These are phyloP conservation scores for Rhingia campestris DNA, from an alignment of 2,888 invertebrate species.

Conservation along the genomic window DNA sequence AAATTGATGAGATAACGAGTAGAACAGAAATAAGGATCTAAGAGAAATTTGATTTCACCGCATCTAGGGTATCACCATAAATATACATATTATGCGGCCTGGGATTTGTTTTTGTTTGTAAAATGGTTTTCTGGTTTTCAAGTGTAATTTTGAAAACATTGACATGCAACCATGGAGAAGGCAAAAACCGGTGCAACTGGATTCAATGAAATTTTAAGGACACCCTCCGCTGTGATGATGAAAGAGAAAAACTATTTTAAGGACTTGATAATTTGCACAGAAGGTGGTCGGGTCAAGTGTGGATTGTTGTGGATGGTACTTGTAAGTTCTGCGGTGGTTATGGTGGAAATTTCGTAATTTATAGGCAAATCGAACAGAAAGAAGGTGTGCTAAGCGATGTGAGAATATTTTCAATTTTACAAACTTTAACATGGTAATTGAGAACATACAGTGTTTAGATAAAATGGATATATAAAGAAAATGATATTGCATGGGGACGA, in stretches of 20 bases:
- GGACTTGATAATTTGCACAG: constrained; percentile 21
- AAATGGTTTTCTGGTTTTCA: constrained; percentile 22
- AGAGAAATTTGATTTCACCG: constrained; percentile 43
- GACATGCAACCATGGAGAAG: constrained; percentile 12
- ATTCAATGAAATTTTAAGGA: constrained; percentile 9
- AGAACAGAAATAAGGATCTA: constrained; percentile 52
- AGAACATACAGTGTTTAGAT: no score
- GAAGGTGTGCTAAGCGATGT: constrained; percentile 29
- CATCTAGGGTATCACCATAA: constrained; percentile 19
- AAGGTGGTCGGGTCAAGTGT: constrained; percentile 27
- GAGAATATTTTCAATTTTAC: neutral
- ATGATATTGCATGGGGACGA: no score
- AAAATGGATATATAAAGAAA: no score
- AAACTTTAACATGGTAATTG: no score
- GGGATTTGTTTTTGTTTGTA: constrained; percentile 48
- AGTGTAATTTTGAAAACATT: constrained; percentile 35
- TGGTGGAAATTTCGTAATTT: neutral
- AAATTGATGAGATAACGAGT: constrained; percentile 60
- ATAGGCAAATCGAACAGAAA: constrained; percentile 7
- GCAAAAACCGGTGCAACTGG: constrained; percentile 3
- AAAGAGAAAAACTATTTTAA: constrained; percentile 23
- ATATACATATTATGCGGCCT: constrained; percentile 32
- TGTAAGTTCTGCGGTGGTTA: constrained; percentile 7
- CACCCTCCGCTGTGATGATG: constrained; percentile 5
- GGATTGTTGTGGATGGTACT: constrained; percentile 30